Percentiles rank a stretch among this genome's conserved stretches.
These are phyloP conservation scores for Baryphthengus martii DNA, from an alignment of 2,113 vertebrate genomes.

Conservation along the genomic window DNA sequence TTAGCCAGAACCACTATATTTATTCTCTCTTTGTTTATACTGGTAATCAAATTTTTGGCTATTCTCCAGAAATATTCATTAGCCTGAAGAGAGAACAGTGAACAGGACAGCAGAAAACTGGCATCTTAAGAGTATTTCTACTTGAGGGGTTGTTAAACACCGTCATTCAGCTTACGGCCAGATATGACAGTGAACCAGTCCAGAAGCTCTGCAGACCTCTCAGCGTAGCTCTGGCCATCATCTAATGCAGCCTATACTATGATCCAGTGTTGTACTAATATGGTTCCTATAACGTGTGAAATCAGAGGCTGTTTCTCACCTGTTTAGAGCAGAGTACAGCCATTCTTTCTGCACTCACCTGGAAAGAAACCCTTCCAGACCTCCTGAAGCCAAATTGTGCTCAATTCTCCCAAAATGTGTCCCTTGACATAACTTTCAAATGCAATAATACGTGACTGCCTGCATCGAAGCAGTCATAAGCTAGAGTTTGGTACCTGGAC, in stretches of 20 bases:
- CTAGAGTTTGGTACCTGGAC: not conserved
- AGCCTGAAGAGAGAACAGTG: not conserved
- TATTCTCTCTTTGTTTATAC: not conserved
- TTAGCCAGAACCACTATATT: not conserved
- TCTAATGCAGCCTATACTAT: not conserved
- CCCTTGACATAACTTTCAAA: not conserved
- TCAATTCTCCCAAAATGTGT: not conserved
- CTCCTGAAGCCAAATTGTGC: not conserved
- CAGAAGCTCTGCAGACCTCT: not conserved
- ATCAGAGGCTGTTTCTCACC: not conserved
- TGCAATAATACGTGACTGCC: fast-evolving
- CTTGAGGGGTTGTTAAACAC: not conserved
- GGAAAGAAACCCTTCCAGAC: not conserved
- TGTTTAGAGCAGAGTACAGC: not conserved
- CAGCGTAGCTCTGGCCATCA: not conserved
- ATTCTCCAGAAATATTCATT: not conserved
- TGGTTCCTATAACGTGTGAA: fast-evolving
- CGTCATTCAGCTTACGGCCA: not conserved
- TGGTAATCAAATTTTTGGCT: not conserved
- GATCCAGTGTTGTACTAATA: too few species aligned
- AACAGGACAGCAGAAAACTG: not conserved
- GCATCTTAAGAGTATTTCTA: not conserved
- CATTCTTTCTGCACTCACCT: not conserved
- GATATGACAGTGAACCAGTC: not conserved
- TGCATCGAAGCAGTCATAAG: fast-evolving